phyloP scores from a whole-genome alignment of 2,113 vertebrate genomes.

The Urocitellus parryii region DNA sequence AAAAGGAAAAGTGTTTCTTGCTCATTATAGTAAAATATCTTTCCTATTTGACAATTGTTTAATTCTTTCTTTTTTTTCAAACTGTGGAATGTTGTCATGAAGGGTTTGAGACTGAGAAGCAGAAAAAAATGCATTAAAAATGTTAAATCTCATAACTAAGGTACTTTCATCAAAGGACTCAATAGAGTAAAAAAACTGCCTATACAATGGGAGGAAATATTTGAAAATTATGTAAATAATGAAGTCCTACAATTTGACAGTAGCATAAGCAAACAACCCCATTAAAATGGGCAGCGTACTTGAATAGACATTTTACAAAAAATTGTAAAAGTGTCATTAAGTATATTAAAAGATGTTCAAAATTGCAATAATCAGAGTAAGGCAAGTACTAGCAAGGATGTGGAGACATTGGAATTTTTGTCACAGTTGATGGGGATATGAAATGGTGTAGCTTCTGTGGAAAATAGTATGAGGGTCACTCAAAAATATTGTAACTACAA shows the following conservation, averaged over 20 bases:
- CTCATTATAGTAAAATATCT: not conserved
- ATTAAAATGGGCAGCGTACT: not conserved
- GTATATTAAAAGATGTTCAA: not conserved
- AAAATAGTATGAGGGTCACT: not conserved
- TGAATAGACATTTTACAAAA: not conserved
- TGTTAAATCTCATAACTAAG: rapidly evolving
- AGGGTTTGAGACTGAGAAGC: no score
- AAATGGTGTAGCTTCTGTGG: not conserved
- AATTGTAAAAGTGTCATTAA: not conserved
- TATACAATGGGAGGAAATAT: not conserved
- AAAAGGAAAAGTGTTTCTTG: not conserved
- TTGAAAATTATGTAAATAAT: not conserved
- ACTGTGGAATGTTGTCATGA: not conserved
- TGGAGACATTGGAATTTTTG: not conserved
- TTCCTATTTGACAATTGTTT: not conserved
- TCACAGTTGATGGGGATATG: not conserved
- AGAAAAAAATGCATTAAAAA: not conserved
- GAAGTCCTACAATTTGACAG: not conserved
- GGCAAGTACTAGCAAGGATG: not conserved
- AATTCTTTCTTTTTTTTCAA: not conserved
- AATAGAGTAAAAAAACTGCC: not conserved
- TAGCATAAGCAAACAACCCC: not conserved
- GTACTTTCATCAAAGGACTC: not conserved
- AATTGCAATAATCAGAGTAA: not conserved
- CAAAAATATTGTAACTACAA: not conserved